Percentiles rank a stretch among this genome's conserved stretches.
phyloP scores from a whole-genome alignment of 2,888 invertebrate genomes.

The Calameuta pallipes region DNA sequence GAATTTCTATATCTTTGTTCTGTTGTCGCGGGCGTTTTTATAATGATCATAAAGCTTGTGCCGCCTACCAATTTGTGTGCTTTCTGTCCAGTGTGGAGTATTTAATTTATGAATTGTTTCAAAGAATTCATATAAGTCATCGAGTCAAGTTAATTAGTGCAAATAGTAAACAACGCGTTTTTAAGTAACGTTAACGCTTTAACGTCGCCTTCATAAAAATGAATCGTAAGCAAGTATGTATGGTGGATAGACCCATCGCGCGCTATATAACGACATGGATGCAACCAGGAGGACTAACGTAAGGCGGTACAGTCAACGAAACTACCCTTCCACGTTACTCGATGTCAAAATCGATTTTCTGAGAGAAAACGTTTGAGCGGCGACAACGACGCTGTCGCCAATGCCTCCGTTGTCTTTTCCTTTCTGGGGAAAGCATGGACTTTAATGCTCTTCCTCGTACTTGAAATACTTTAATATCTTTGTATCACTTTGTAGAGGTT shows the following conservation, averaged over 20 bases:
- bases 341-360: conserved; percentile 4
- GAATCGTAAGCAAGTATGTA: background rate
- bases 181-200: background rate
- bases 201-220: background rate
- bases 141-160: background rate
- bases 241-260: background rate
- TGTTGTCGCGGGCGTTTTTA: background rate
- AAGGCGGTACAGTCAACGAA: background rate
- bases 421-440: background rate
- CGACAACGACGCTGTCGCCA: background rate
- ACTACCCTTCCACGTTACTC: background rate
- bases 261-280: background rate
- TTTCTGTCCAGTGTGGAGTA: background rate
- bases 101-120: background rate
- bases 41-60: background rate
- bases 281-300: background rate
- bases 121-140: background rate
- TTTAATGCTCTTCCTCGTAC: background rate
- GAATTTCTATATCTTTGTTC: background rate
- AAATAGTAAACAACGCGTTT: background rate
- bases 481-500: background rate
- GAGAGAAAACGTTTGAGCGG: background rate
- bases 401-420: background rate
- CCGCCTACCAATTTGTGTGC: background rate
- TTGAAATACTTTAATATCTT: background rate